Evolutionary conservation across 2,797 vertebrate species (phyloP).

Genomic region (Peromyscus eremicus): DNA sequence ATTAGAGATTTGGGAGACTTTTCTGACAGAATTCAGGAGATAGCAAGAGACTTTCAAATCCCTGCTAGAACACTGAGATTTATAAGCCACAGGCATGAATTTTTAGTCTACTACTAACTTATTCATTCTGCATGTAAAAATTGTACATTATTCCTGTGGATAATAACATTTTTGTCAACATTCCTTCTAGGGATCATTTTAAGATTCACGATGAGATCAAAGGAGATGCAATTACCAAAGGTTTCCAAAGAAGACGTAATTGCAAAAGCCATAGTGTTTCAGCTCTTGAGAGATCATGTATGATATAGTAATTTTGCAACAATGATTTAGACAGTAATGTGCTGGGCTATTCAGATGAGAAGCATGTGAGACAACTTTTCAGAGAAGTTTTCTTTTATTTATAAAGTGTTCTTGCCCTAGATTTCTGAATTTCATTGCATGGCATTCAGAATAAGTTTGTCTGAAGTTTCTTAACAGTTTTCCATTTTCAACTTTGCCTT

Average conservation of each 20-base stretch:
- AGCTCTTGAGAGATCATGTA: neutral
- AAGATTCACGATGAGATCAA: neutral
- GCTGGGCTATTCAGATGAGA: neutral
- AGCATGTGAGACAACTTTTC: neutral
- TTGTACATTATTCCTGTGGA: neutral
- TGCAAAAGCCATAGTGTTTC: neutral
- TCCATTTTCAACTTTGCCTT: neutral
- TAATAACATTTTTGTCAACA: neutral
- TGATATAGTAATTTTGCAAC: constrained; percentile 19
- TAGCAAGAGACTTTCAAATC: neutral
- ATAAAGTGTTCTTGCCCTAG: neutral
- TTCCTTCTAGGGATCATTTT: constrained; percentile 14
- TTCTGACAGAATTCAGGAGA: neutral
- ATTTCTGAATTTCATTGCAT: neutral
- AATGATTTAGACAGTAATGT: neutral
- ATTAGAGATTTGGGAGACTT: neutral
- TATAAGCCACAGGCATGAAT: neutral
- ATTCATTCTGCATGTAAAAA: neutral
- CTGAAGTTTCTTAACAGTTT: neutral
- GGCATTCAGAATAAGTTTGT: neutral
- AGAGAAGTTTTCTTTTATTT: neutral
- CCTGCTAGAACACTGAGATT: constrained; percentile 44
- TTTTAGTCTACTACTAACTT: neutral
- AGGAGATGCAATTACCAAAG: constrained; percentile 32
- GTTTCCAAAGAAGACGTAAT: neutral